Base-by-base conservation (phyloP, 2,888 invertebrate species). In the Scaptomyza cyrtandrae region DNA sequence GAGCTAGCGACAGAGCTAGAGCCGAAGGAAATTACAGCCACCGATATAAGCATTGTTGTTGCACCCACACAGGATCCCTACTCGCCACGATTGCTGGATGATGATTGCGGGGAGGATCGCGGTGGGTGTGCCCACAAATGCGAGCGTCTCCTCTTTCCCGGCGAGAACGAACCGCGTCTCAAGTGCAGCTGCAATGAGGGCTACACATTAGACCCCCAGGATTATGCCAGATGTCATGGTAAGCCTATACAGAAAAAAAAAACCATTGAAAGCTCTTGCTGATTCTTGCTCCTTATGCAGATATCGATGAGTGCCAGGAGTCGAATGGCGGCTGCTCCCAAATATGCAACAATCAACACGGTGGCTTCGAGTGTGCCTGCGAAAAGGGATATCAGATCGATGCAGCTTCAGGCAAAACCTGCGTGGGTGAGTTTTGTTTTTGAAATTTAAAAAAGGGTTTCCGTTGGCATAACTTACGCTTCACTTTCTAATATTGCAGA, bases 341-440 rank as follows among this genome's bases (percentile, higher is more conserved):
- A 71, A 90, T 92, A 44, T 95, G 95, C 85, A 91, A 91, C 62
- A 95, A 95, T 86, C 91, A 92, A 43, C 93, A 92, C 0, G 94
- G 95, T 37, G 92, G 93, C n/a, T 94, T 93, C 80, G 91, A 92
- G 44, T 95, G 95, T 79, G 90, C 91, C 41, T 95, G 95, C 73
- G 91, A 91, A 16, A 76, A 88, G 33, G 94, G 94, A 10, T 93
- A 93, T 50, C 91, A 93, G 75, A 90, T 94, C 60, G 92, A 92
- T 43, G 87, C 88, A 1, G 89, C 75, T 1, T 90, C 93, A 29
- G 91, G 92, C 53, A 93, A 90, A 71, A 92, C 92, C 44, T 94
- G 94, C 77, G 87, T 93, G 68, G 94, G 94, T 94, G 87, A 89
- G 92, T 6, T 33, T 33, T 10, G 29, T 29, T 7, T 29, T 29